Conservation (phyloP, 2,113 vertebrate species). For the Cottus gobio region DNA sequence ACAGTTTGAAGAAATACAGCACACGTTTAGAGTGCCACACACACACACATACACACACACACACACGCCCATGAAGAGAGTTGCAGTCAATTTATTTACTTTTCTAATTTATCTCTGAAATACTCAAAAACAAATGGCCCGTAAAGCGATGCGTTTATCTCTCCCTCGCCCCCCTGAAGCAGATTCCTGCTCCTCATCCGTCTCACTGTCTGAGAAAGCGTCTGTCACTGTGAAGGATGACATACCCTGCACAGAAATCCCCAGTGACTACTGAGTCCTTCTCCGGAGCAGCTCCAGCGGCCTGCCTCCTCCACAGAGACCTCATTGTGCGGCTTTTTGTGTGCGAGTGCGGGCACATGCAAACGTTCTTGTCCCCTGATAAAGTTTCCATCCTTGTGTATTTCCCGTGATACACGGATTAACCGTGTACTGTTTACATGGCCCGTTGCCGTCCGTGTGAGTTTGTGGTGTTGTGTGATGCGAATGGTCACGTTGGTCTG, state of each 20-base stretch:
- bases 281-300: slow-evolving; percentile 38
- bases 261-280: slow-evolving; percentile 59
- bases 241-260: slow-evolving; percentile 67
- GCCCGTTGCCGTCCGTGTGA: background rate
- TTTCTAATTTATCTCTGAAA: slow-evolving; percentile 28
- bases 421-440: background rate
- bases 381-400: slow-evolving; percentile 27
- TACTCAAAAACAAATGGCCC: slow-evolving; percentile 13
- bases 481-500: background rate
- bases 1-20: background rate
- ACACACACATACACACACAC: background rate
- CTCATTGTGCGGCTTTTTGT: slow-evolving; percentile 54
- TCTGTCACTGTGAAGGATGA: slow-evolving; percentile 63
- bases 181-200: slow-evolving; percentile 17
- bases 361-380: background rate
- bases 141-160: slow-evolving; percentile 18
- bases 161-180: slow-evolving; percentile 19
- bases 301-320: slow-evolving; percentile 59
- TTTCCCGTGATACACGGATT: background rate
- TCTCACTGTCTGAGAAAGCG: slow-evolving; percentile 33
- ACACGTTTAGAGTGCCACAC: background rate
- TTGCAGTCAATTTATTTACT: slow-evolving; percentile 20
- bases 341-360: background rate
- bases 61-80: background rate
- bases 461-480: background rate